Conservation (phyloP, 2,888 invertebrate genomes). For the Chloromyia formosa region DNA sequence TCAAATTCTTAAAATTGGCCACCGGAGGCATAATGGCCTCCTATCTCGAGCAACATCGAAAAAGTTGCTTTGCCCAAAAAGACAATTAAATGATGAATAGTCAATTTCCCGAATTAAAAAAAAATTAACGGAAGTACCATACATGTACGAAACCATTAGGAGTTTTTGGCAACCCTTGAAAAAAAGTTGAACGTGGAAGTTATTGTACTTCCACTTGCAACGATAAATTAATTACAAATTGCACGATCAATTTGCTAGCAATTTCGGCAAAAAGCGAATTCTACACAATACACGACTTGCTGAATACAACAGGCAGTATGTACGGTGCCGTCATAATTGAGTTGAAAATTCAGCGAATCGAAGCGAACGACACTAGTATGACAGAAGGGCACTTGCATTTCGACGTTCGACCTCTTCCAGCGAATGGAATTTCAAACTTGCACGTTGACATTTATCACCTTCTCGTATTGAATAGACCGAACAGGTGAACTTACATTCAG, state of each 20-base stretch:
- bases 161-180: not conserved
- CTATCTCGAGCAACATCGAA: not conserved
- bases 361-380: not conserved
- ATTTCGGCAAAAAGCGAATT: too few relatives aligned
- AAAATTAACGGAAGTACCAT: not conserved
- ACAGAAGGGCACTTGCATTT: constrained; percentile 28
- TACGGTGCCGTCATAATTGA: constrained; percentile 14
- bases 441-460: constrained; percentile 43
- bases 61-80: not conserved
- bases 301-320: too few relatives aligned
- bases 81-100: not conserved
- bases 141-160: not conserved
- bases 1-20: too few relatives aligned
- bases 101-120: not conserved
- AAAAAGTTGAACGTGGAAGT: not conserved
- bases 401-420: constrained; percentile 40
- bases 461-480: constrained; percentile 27
- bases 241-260: constrained; percentile 13
- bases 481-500: constrained; percentile 36
- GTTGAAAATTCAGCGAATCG: constrained; percentile 9
- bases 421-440: constrained; percentile 41
- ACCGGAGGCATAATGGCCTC: too few relatives aligned
- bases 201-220: not conserved
- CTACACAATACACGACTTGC: too few relatives aligned
- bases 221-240: constrained; percentile 24